phyloP scores from a whole-genome alignment of 2,113 vertebrate genomes.

The Coptodon bakossiorum region DNA sequence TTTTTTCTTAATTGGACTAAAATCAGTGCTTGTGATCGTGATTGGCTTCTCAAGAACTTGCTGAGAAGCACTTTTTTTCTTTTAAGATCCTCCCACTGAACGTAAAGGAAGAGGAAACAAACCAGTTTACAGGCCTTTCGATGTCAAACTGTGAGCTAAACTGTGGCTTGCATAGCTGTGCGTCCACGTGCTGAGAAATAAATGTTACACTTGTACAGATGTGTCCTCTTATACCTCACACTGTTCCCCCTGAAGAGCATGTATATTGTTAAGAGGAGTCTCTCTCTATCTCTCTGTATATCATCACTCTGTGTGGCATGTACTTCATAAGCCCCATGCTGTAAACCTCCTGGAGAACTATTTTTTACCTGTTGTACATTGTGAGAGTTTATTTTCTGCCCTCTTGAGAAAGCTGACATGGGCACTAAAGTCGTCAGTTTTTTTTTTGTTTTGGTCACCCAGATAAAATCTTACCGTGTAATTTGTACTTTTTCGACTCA shows the following conservation, averaged over 20 bases:
- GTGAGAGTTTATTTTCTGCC: slow-evolving; percentile 46
- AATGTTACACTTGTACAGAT: slow-evolving; percentile 54
- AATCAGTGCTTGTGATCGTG: neutral
- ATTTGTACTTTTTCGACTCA: slow-evolving; percentile 36
- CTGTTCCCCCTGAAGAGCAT: slow-evolving; percentile 50
- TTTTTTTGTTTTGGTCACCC: neutral
- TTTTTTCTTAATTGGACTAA: neutral
- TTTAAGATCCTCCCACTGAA: neutral
- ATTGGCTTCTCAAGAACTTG: neutral
- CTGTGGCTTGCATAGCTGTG: neutral
- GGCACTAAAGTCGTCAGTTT: slow-evolving; percentile 45
- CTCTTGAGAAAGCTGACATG: slow-evolving; percentile 12
- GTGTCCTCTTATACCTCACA: slow-evolving; percentile 52
- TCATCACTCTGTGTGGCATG: slow-evolving; percentile 36
- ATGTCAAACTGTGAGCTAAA: slow-evolving; percentile 23
- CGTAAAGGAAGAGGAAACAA: neutral
- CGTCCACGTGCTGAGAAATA: slow-evolving; percentile 7
- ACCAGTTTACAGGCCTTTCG: neutral
- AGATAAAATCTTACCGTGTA: slow-evolving; percentile 6
- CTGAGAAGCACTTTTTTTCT: neutral
- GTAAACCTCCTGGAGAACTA: neutral
- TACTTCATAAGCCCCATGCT: neutral
- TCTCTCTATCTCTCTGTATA: slow-evolving; percentile 6
- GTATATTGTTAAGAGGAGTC: slow-evolving; percentile 35
- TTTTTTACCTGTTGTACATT: slow-evolving; percentile 29